Evolutionary conservation across 2,888 invertebrate species (phyloP).

Genomic region (Hydriomena furcata): DNA sequence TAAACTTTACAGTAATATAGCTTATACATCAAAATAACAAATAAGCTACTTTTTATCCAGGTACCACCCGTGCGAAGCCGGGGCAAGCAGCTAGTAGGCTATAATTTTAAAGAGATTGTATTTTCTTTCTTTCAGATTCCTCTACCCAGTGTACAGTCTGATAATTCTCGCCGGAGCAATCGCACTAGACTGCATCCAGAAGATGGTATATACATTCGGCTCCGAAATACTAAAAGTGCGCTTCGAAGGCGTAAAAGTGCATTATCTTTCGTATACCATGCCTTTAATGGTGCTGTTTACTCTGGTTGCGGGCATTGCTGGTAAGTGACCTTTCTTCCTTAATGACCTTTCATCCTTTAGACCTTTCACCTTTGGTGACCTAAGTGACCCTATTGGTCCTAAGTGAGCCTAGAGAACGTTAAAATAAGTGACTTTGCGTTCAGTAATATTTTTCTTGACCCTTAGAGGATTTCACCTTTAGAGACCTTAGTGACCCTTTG

Average conservation of each 20-base stretch:
- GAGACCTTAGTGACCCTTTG: too few relatives aligned
- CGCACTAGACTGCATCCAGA: conserved; percentile 90
- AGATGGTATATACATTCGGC: conserved; percentile 80
- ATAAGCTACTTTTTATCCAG: too few relatives aligned
- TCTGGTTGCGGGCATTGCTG: conserved; percentile 77
- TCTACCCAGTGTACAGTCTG: conserved; percentile 97
- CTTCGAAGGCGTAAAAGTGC: conserved; percentile 57
- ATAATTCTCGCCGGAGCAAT: conserved; percentile 92
- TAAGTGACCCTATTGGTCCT: not conserved
- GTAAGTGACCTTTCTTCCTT: conserved; percentile 49
- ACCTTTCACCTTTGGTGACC: not conserved
- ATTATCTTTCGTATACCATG: conserved; percentile 90
- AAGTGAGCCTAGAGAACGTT: too few relatives aligned
- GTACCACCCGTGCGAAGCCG: too few relatives aligned
- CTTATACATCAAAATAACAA: too few relatives aligned
- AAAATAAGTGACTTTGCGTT: too few relatives aligned
- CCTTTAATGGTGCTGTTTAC: conserved; percentile 87
- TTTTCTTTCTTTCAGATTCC: conserved; percentile 89
- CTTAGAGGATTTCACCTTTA: too few relatives aligned
- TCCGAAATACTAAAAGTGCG: conserved; percentile 58
- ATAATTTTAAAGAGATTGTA: too few relatives aligned
- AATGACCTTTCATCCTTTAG: not conserved
- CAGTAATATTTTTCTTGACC: too few relatives aligned
- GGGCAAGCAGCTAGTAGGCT: too few relatives aligned
- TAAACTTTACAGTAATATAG: too few relatives aligned